Evolutionary conservation across 2,888 invertebrate species (phyloP).

Genomic region (Dynastes tityus): DNA sequence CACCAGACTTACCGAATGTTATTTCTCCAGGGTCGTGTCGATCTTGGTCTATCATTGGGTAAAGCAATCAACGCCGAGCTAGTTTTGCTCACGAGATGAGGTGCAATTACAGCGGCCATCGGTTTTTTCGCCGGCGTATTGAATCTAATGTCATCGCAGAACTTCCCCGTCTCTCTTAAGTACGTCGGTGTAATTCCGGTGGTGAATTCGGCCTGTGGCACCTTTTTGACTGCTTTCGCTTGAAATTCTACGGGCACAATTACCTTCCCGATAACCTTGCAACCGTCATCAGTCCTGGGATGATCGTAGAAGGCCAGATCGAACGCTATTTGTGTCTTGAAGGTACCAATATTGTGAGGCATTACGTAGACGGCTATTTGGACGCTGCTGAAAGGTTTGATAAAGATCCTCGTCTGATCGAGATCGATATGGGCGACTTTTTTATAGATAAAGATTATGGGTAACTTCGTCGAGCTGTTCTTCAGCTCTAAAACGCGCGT

Average conservation of each 20-base stretch:
- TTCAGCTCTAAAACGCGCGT: conserved; percentile 37
- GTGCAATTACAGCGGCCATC: conserved; percentile 26
- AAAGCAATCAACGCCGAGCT: conserved; percentile 40
- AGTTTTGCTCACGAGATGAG: not conserved
- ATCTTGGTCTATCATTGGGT: conserved; percentile 47
- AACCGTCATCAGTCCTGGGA: conserved; percentile 35
- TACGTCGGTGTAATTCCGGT: conserved; percentile 38
- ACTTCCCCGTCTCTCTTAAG: conserved; percentile 43
- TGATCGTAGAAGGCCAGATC: conserved; percentile 57
- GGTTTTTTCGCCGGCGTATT: conserved; percentile 22
- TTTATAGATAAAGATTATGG: conserved; percentile 59
- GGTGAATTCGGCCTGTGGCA: conserved; percentile 26
- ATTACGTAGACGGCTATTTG: conserved; percentile 57
- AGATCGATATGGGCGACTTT: conserved; percentile 63
- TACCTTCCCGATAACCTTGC: conserved; percentile 39
- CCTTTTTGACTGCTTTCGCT: conserved; percentile 1
- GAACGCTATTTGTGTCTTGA: conserved; percentile 56
- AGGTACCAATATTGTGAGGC: conserved; percentile 58
- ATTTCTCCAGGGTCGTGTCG: conserved; percentile 42
- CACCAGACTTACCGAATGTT: not conserved
- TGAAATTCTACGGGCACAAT: conserved; percentile 29
- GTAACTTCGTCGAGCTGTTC: conserved; percentile 60
- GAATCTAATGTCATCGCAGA: conserved; percentile 11
- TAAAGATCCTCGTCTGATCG: conserved; percentile 54
- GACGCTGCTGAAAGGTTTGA: conserved; percentile 52